Evolutionary conservation across 2,888 invertebrate genomes (phyloP), one percentile per base, ranked within the genome.

Genomic region (Resseliella maxima): DNA sequence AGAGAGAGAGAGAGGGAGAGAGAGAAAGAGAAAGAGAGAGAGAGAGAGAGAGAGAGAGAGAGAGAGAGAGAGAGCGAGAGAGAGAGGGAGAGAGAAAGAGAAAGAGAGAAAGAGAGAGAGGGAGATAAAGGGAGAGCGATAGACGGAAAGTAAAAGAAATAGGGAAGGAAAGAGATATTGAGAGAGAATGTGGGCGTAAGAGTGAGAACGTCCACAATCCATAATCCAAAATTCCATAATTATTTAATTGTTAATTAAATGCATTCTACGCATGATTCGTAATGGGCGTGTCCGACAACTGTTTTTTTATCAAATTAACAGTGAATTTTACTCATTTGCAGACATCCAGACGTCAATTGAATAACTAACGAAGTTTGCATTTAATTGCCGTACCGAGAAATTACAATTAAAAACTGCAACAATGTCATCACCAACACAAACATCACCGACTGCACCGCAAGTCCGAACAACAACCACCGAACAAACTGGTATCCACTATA

Each of bases 401-500:
- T n/a, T n/a, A n/a, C n/a, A n/a, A n/a, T n/a, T 12, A 15, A 72
- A 31, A 72, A 27, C 72, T 0, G 15, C 72, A 31, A 72, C 31
- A 72, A 72, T 72, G 72, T 72, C 72, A 59, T 59, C 27, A 27
- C n/a, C 72, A 24, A n/a, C 72, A 72, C 72, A 31, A 72, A 72
- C 86, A 46, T 86, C 87, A 90, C 94, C 94, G 0, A 95, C 95
- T 0, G 95, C 95, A 1, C 94, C 95, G 0, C 94, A 95, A 0
- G 92, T 94, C 86, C 93, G 94, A 0, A 93, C 94, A 0, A 94
- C 92, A 89, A 94, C 95, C 0, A 93, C 93, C 0, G 94, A 94
- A n/a, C 94, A 94, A 89, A 94, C 94, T n/a, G 93, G 93, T 88
- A 92, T 96, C 88, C 92, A 96, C 88, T 96, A 95, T 90, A 97